Conservation (phyloP, 1,140 invertebrate species). For the Bicyclus anynana region DNA sequence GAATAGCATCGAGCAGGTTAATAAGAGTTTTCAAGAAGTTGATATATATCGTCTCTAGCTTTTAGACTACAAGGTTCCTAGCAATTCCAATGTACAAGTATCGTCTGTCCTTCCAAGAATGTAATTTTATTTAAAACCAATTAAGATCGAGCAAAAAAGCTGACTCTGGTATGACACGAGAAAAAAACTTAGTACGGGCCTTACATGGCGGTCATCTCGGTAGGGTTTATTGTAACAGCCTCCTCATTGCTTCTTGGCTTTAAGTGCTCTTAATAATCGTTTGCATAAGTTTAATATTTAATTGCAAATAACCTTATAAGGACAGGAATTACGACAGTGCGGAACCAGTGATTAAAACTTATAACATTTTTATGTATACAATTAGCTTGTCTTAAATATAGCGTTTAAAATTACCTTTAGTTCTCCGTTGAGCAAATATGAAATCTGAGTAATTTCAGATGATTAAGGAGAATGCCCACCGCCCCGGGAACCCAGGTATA, state of each 20-base stretch:
- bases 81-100: neutral
- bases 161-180: slow-evolving; percentile 2
- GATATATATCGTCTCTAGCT: neutral
- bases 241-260: neutral
- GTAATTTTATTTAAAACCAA: slow-evolving; percentile 15
- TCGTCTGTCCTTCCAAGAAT: neutral
- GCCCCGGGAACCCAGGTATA: too few species aligned
- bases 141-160: slow-evolving; percentile 15
- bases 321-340: neutral
- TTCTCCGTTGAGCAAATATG: too few species aligned
- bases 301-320: neutral
- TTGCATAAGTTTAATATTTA: slow-evolving; percentile 3
- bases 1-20: too few species aligned
- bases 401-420: too few species aligned
- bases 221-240: slow-evolving; percentile 10
- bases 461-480: too few species aligned
- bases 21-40: too few species aligned
- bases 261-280: slow-evolving; percentile 11
- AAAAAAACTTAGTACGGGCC: slow-evolving; percentile 6
- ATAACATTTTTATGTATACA: too few species aligned
- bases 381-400: too few species aligned
- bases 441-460: too few species aligned
- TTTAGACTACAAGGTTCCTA: neutral
- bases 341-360: too few species aligned
- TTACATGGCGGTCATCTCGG: slow-evolving; percentile 5